Evolutionary conservation across 2,888 invertebrate species (phyloP), one percentile per base, ranked within the genome.

Genomic region (Pasiphila rectangulata): DNA sequence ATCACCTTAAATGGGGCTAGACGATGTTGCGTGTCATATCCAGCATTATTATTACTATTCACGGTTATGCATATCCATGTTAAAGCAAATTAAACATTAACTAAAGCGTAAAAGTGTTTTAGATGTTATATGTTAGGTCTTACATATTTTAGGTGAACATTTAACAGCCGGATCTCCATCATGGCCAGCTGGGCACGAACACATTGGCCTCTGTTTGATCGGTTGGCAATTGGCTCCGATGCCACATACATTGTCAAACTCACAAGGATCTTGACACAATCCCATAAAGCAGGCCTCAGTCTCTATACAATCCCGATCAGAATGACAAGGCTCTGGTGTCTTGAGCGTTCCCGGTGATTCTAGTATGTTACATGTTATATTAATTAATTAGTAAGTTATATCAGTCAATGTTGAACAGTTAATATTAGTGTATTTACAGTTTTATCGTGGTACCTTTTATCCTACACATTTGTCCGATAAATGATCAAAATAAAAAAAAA

Each of bases 251-350:
- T 92, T 93, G 75, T 92, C 92, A 91, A 95, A 92, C 79, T 94
- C 94, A 86, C 95, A 96, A 63, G 95, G 95, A 84, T 95, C 93
- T 80, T 93, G 93, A 85, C 95, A 96, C 66, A 92, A 84, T 69
- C 93, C 94, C 91, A 93, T 93, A 84, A 94, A 94, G 86, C 96
- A 96, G 72, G 94, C 94, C 89, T 95, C 94, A 62, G 91, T 93
- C 74, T 93, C 93, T 85, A 94, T 93, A 89, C 96, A 96, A 86
- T 96, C 94, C 75, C 92, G 93, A 85, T 95, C 94, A 77, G 93
- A 93, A 84, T 93, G 92, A 90, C 95, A 96, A 72, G 94, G 93
- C 83, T 93, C 94, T 67, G 92, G 93, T 77, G 90, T 91, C 83
- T 93, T 93, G 69, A 91, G 90, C 77, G 90, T 90, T 79, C 92